Conservation (phyloP, 2,797 vertebrate genomes). For the Spinus pinus region DNA sequence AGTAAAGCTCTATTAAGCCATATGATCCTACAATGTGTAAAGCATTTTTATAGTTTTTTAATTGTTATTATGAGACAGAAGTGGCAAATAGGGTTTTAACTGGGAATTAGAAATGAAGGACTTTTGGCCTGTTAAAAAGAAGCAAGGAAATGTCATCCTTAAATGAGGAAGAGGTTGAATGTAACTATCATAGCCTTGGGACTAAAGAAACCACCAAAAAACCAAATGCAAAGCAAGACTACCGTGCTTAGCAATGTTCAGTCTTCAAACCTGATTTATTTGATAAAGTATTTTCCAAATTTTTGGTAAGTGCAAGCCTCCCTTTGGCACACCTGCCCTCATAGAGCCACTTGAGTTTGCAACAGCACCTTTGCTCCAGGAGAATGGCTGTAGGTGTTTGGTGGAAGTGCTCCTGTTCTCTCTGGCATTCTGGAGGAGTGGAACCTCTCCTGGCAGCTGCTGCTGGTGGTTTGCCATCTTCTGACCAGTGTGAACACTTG, state of each 20-base stretch:
- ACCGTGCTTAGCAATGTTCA: background rate
- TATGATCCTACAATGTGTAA: background rate
- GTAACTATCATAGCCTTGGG: background rate
- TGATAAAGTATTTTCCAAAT: background rate
- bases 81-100: background rate
- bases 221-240: background rate
- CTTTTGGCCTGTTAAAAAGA: background rate
- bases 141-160: background rate
- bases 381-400: background rate
- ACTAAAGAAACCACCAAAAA: background rate
- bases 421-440: background rate
- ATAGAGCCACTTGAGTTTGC: accelerated
- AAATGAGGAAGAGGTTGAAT: background rate
- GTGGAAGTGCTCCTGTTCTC: background rate
- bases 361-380: background rate
- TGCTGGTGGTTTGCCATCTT: background rate
- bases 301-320: background rate
- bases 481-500: background rate
- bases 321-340: background rate
- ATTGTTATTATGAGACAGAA: background rate
- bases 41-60: background rate
- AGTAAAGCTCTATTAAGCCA: background rate
- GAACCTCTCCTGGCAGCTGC: background rate
- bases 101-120: background rate
- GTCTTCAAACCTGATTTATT: background rate